Conservation (phyloP, 2,888 invertebrate species). For the Thymelicus acteon region DNA sequence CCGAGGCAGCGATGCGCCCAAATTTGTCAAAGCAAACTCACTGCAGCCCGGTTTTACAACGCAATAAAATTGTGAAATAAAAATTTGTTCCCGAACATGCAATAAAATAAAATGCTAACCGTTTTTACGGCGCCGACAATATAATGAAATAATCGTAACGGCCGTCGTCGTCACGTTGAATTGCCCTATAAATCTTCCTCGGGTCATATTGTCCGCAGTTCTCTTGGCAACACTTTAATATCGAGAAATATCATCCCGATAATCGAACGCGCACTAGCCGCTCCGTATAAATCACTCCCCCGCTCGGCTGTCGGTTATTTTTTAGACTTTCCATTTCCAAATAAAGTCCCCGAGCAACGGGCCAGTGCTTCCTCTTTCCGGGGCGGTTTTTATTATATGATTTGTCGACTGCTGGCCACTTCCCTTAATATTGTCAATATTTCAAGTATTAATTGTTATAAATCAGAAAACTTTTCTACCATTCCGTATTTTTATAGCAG, state of each 20-base stretch:
- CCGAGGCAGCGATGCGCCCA: slow-evolving; percentile 53
- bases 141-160: slow-evolving; percentile 85
- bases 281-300: slow-evolving; percentile 79
- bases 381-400: slow-evolving; percentile 80
- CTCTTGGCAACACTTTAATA: slow-evolving; percentile 84
- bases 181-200: slow-evolving; percentile 82
- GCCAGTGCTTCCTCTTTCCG: slow-evolving; percentile 83
- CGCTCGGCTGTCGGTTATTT: slow-evolving; percentile 79
- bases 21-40: slow-evolving; percentile 60
- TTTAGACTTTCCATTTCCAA: slow-evolving; percentile 85
- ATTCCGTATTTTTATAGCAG: slow-evolving; percentile 66
- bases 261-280: slow-evolving; percentile 79
- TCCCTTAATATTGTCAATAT: slow-evolving; percentile 84
- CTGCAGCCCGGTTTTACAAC: slow-evolving; percentile 71
- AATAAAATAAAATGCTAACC: slow-evolving; percentile 83
- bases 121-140: slow-evolving; percentile 83
- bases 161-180: slow-evolving; percentile 79
- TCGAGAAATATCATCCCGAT: slow-evolving; percentile 83
- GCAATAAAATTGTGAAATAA: slow-evolving; percentile 83
- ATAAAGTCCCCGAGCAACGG: slow-evolving; percentile 82
- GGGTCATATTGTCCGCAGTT: slow-evolving; percentile 84
- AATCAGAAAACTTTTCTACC: slow-evolving; percentile 76
- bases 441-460: slow-evolving; percentile 85
- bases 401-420: slow-evolving; percentile 82
- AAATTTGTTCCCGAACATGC: slow-evolving; percentile 72